A percentile compares a stretch with the other conserved stretches of the same genome.
Evolutionary conservation across 2,888 invertebrate genomes (phyloP).

Genomic region (Acleris emargana): DNA sequence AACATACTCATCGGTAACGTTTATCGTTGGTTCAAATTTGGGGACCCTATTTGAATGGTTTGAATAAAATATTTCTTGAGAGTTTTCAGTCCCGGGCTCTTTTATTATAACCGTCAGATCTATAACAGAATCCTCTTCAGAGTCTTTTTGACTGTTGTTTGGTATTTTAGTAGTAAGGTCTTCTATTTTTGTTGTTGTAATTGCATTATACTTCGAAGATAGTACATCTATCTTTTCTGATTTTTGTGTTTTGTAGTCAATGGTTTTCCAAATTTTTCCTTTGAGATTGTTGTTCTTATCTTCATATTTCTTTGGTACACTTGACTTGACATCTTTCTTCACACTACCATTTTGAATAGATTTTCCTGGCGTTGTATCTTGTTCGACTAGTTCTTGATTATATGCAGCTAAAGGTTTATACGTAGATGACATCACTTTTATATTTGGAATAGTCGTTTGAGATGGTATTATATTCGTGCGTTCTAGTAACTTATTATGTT

Average conservation of each 20-base stretch:
- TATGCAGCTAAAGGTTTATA: slow-evolving; percentile 43
- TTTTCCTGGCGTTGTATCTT: slow-evolving; percentile 45
- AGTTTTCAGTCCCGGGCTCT: slow-evolving; percentile 50
- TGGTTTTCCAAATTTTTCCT: slow-evolving; percentile 50
- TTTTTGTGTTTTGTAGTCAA: slow-evolving; percentile 46
- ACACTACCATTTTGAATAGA: slow-evolving; percentile 42
- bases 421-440: slow-evolving; percentile 36
- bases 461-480: slow-evolving; percentile 37
- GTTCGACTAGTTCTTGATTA: slow-evolving; percentile 9
- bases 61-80: slow-evolving; percentile 43
- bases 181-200: slow-evolving; percentile 35
- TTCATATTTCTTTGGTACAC: slow-evolving; percentile 68
- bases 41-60: slow-evolving; percentile 51
- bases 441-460: slow-evolving; percentile 37
- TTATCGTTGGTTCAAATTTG: slow-evolving; percentile 48
- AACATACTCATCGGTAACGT: slow-evolving; percentile 40
- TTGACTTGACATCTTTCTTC: slow-evolving; percentile 58
- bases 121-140: slow-evolving; percentile 57
- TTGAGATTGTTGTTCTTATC: slow-evolving; percentile 61
- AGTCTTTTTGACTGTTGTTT: slow-evolving; percentile 42
- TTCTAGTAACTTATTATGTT: slow-evolving; percentile 47
- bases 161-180: slow-evolving; percentile 38
- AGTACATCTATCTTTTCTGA: slow-evolving; percentile 44
- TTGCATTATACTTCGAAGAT: slow-evolving; percentile 28
- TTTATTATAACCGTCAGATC: slow-evolving; percentile 71